Evolutionary conservation across 2,888 invertebrate genomes (phyloP).

Genomic region (Lomographa bimaculata): DNA sequence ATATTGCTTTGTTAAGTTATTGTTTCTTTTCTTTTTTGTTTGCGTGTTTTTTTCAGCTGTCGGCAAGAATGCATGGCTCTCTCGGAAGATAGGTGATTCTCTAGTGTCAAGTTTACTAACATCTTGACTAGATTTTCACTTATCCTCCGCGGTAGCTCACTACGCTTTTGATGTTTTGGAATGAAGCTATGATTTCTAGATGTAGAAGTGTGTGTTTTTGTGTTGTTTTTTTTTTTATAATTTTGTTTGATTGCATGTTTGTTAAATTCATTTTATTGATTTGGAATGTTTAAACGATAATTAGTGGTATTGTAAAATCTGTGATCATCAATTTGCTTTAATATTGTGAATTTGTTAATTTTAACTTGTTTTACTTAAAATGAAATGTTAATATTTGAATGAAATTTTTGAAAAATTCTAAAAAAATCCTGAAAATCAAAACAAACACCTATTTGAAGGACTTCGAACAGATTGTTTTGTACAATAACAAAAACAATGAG

Average conservation of each 20-base stretch:
- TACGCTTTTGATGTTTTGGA: slow-evolving; percentile 63
- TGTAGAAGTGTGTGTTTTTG: slow-evolving; percentile 34
- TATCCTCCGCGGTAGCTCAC: slow-evolving; percentile 75
- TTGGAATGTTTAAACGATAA: too few relatives aligned
- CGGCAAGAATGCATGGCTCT: slow-evolving; percentile 32
- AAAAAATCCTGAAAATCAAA: too few relatives aligned
- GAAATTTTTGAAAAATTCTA: too few relatives aligned
- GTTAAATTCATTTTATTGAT: too few relatives aligned
- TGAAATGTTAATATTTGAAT: too few relatives aligned
- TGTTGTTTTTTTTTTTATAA: slow-evolving; percentile 33
- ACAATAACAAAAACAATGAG: too few relatives aligned
- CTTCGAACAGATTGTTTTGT: too few relatives aligned
- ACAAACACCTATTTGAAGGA: too few relatives aligned
- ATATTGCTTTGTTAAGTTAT: slow-evolving; percentile 1
- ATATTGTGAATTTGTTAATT: too few relatives aligned
- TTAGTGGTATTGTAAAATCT: too few relatives aligned
- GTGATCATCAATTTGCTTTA: too few relatives aligned
- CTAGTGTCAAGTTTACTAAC: slow-evolving; percentile 74
- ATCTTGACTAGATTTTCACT: slow-evolving; percentile 88
- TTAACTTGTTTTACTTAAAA: too few relatives aligned
- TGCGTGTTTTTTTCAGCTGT: slow-evolving; percentile 31
- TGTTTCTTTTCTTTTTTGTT: slow-evolving; percentile 14
- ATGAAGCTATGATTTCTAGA: slow-evolving; percentile 34
- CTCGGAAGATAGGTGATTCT: slow-evolving; percentile 81
- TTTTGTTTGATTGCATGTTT: slow-evolving; percentile 20